Percentiles rank a stretch among this genome's conserved stretches.
phyloP scores from a whole-genome alignment of 2,113 vertebrate genomes.

The Lycaon pictus region DNA sequence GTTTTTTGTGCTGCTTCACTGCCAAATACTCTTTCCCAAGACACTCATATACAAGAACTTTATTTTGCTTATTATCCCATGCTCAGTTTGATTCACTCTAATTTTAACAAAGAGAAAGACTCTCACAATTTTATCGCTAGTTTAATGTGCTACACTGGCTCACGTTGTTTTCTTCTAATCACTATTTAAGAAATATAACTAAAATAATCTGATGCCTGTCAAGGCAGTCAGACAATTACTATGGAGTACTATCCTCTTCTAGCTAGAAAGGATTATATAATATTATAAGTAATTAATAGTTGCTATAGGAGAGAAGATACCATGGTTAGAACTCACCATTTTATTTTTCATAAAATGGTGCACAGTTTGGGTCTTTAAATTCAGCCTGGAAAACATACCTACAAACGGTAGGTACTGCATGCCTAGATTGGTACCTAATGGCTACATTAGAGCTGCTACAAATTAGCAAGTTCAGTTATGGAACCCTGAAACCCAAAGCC shows the following conservation, averaged over 20 bases:
- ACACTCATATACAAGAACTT: neutral
- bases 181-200: neutral
- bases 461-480: neutral
- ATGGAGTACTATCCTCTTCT: neutral
- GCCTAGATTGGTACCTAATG: neutral
- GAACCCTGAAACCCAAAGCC: neutral
- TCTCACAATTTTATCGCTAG: neutral
- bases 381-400: neutral
- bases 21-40: neutral
- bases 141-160: neutral
- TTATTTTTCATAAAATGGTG: neutral
- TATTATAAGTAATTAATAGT: neutral
- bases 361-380: neutral
- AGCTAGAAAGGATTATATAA: neutral
- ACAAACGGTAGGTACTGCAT: neutral
- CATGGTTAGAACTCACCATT: neutral
- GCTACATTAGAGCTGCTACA: neutral
- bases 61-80: conserved; percentile 13
- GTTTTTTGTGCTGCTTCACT: neutral
- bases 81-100: neutral
- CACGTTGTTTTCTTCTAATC: neutral
- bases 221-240: neutral
- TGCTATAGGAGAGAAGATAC: neutral
- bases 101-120: neutral
- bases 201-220: neutral